Evolutionary conservation across 1,140 invertebrate species (phyloP).

Genomic region (Lasioglossum albipes): DNA sequence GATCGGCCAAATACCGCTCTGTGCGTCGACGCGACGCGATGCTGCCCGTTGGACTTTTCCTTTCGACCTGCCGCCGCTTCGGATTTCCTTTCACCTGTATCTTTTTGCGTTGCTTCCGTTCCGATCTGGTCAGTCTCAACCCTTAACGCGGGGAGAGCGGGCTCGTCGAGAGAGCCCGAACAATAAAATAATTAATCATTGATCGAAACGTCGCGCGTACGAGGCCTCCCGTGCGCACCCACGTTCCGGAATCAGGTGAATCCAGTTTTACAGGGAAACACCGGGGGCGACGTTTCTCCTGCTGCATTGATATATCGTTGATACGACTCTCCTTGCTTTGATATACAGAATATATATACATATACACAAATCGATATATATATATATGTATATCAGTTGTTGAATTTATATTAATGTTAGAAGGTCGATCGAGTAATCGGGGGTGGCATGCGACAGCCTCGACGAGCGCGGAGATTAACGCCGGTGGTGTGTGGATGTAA

Average conservation of each 20-base stretch:
- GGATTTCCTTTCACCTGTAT: conserved; percentile 31
- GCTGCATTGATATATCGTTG: conserved; percentile 31
- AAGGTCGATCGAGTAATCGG: conserved; percentile 17
- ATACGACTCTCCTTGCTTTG: conserved; percentile 34
- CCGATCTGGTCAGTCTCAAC: conserved; percentile 22
- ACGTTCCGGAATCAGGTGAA: background rate
- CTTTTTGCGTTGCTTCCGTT: conserved; percentile 32
- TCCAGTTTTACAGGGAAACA: background rate
- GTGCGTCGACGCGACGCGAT: background rate
- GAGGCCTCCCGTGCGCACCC: background rate
- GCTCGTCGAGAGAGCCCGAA: conserved; percentile 33
- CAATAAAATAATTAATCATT: conserved; percentile 9
- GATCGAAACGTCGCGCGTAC: conserved; percentile 18
- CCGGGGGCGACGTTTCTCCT: conserved; percentile 26
- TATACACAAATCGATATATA: conserved; percentile 23
- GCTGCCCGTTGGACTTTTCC: background rate
- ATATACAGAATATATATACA: conserved; percentile 52
- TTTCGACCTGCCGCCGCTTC: conserved; percentile 30
- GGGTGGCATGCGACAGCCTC: conserved; percentile 45
- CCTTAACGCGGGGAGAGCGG: conserved; percentile 15
- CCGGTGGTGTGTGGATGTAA: conserved; percentile 52
- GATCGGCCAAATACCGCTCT: no score
- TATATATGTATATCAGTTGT: conserved; percentile 41
- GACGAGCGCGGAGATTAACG: conserved; percentile 19
- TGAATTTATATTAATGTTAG: conserved; percentile 38